Evolutionary conservation across 2,888 invertebrate species (phyloP).

Genomic region (Drosophila phalerata): DNA sequence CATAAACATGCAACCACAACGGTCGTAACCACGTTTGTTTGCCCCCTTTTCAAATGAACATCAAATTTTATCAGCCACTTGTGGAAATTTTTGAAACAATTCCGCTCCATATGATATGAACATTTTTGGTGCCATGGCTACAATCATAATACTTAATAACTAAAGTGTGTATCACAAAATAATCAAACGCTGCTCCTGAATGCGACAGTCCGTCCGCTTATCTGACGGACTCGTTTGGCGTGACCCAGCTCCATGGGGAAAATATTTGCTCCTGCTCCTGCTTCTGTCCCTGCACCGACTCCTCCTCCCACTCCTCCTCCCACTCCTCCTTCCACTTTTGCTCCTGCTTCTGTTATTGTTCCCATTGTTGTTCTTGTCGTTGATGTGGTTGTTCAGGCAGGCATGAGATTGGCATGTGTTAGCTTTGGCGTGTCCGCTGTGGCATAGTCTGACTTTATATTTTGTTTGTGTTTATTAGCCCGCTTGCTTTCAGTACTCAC

Average conservation of each 20-base stretch:
- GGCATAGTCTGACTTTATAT: constrained; percentile 58
- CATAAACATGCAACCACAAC: constrained; percentile 43
- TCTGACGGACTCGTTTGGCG: constrained; percentile 10
- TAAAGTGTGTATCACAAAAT: constrained; percentile 59
- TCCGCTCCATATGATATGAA: constrained; percentile 41
- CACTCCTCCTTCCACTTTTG: background rate
- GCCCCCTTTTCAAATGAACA: constrained; percentile 49
- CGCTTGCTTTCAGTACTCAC: constrained; percentile 33
- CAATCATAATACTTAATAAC: constrained; percentile 43
- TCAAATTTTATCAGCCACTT: constrained; percentile 78
- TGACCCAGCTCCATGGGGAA: constrained; percentile 23
- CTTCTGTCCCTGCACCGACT: too few species aligned
- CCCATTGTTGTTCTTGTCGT: constrained; percentile 1
- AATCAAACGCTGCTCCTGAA: constrained; percentile 55
- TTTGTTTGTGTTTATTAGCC: constrained; percentile 69
- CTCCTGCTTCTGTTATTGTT: constrained; percentile 16
- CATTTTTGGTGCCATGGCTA: constrained; percentile 16
- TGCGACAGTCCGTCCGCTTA: constrained; percentile 19
- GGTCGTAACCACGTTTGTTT: constrained; percentile 17
- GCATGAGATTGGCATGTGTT: constrained; percentile 57
- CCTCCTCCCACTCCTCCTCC: background rate
- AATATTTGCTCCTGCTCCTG: constrained; percentile 3
- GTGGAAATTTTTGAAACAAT: constrained; percentile 72
- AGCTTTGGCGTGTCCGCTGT: constrained; percentile 64
- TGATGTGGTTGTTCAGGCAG: constrained; percentile 29